These are phyloP conservation scores for Branchellion lobata DNA, from an alignment of 2,888 invertebrate genomes.

Conservation along the genomic window DNA sequence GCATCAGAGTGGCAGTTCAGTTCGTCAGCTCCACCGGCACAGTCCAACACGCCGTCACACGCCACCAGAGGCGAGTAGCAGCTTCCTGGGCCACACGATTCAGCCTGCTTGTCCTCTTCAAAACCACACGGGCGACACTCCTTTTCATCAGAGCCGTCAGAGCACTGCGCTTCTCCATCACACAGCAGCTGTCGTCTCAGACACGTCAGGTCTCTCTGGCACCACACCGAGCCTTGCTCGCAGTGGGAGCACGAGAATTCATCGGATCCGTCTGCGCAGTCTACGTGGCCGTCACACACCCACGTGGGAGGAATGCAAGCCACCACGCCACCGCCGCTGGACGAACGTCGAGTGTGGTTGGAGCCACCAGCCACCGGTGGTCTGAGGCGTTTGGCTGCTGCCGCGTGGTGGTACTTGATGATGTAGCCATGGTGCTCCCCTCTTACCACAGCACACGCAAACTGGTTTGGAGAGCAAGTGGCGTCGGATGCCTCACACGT, in stretches of 20 bases:
- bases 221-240: not conserved
- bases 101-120: no score
- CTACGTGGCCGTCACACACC: conserved; percentile 27
- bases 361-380: no score
- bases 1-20: not conserved
- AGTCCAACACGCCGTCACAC: not conserved
- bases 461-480: not conserved
- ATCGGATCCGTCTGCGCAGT: conserved; percentile 17
- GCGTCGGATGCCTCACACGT: not conserved
- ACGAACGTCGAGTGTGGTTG: not conserved
- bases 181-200: not conserved
- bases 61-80: not conserved
- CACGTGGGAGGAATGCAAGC: conserved; percentile 12
- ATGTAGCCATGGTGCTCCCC: not conserved
- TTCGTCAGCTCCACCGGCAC: not conserved
- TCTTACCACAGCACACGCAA: not conserved
- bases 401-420: not conserved
- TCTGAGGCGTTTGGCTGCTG: not conserved
- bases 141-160: not conserved
- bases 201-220: not conserved
- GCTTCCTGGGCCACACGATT: not conserved
- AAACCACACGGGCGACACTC: not conserved
- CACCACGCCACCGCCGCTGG: not conserved
- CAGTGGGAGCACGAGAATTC: not conserved
- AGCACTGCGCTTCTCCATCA: not conserved